Evolutionary conservation across 2,113 vertebrate species (phyloP), one percentile per base, ranked within the genome.

Genomic region (Pandion haliaetus): DNA sequence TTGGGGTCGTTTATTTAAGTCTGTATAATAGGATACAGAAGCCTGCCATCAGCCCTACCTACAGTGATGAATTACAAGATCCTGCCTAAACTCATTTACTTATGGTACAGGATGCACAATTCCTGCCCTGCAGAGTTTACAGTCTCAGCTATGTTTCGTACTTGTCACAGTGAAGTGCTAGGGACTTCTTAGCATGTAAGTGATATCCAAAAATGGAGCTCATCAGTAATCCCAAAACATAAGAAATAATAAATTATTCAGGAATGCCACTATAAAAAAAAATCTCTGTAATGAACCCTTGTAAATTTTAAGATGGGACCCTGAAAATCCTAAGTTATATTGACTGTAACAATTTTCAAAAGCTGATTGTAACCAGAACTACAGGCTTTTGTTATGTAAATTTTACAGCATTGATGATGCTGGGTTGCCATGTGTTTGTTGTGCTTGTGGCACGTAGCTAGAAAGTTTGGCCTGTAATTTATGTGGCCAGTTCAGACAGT

Each of bases 1-100:
- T 49, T 58, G 26, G 2, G 2, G 0, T 2, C 12, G n/a, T 31
- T 58, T 28, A 5, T 65, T 65, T 58, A 59, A 73, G 0, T 19
- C 61, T 42, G 6, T 57, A 24, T 49, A 32, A 38, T 36, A 84
- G 24, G 28, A 61, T 63, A n/a, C 12, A 67, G 66, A 83, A 61
- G 15, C 19, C 50, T 78, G 16, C 21, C 25, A 47, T 69, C 13
- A 58, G 19, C 29, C 50, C 50, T 58, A 28, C 40, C 36, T 50
- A 36, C 66, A 90, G 3, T 17, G 42, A 71, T 38, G 14, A 85
- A 91, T 67, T 82, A 45, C 10, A 82, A 71, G 45, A 78, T 79
- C 17, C 71, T 26, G 6, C 49, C 76, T 73, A 23, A 93, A 81
- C 28, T 71, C 0, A 26, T 70, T 81, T 74, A 29, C 17, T 91